A percentile compares a stretch with the other conserved stretches of the same genome.
phyloP scores from a whole-genome alignment of 2,113 vertebrate genomes.

The Coptodon rendalli region DNA sequence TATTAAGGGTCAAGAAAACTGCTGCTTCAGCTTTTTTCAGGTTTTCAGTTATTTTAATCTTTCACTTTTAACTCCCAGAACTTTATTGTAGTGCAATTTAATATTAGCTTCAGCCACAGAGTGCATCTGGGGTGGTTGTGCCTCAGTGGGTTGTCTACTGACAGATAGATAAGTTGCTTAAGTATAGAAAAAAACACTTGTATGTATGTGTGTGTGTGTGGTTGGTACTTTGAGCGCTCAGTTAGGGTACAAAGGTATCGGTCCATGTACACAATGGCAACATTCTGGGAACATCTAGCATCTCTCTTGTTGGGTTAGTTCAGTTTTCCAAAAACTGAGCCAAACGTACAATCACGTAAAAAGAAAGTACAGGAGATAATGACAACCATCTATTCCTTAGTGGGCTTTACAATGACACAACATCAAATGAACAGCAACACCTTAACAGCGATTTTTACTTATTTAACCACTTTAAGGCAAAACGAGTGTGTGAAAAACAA shows the following conservation, averaged over 20 bases:
- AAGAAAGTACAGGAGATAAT: rapidly evolving
- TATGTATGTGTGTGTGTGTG: neutral
- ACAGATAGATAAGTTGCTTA: neutral
- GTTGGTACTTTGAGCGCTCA: neutral
- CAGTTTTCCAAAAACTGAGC: neutral
- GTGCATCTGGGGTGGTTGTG: neutral
- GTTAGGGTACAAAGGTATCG: rapidly evolving
- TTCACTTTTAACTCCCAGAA: neutral
- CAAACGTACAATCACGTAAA: neutral
- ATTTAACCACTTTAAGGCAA: neutral
- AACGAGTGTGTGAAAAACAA: neutral
- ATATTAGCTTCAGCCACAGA: neutral
- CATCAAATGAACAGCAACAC: neutral
- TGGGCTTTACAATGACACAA: neutral
- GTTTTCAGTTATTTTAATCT: neutral
- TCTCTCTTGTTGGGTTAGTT: rapidly evolving
- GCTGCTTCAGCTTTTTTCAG: neutral
- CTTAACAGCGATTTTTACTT: neutral
- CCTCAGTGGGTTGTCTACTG: neutral
- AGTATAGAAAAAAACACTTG: neutral
- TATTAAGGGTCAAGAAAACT: neutral
- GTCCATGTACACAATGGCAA: neutral
- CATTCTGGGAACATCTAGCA: neutral
- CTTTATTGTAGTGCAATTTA: neutral
- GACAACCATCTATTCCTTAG: neutral